Percentiles rank a stretch among this genome's conserved stretches.
Evolutionary conservation across 2,888 invertebrate genomes (phyloP).

Genomic region (Caenorhabditis sinica): DNA sequence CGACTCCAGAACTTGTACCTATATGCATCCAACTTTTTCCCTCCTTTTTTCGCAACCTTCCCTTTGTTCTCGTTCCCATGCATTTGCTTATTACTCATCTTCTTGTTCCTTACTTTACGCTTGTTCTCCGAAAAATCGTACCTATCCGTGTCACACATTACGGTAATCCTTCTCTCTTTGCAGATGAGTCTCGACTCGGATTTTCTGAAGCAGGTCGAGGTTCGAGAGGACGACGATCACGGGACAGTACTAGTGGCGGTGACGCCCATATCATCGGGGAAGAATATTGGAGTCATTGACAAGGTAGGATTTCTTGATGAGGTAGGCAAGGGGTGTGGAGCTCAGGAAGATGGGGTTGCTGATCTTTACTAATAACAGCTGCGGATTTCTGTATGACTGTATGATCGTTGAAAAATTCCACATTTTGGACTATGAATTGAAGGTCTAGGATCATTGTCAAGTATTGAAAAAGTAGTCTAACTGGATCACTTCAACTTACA

Average conservation of each 20-base stretch:
- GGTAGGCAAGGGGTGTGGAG: no score
- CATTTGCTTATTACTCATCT: neutral
- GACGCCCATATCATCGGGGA: conserved; percentile 67
- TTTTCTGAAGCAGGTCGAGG: conserved; percentile 79
- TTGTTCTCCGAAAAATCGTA: conserved; percentile 11
- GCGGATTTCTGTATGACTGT: no score
- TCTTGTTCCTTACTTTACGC: neutral
- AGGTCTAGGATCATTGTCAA: no score
- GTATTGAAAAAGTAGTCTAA: no score
- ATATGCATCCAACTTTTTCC: conserved; percentile 13
- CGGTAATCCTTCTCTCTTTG: neutral
- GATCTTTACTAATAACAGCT: no score
- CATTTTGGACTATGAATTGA: no score
- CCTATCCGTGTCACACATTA: neutral
- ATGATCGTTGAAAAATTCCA: no score
- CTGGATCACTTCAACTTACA: no score
- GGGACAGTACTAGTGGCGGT: conserved; percentile 70
- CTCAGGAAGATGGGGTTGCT: no score
- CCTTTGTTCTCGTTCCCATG: conserved; percentile 9
- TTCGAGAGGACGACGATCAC: conserved; percentile 68
- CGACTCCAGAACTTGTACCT: neutral
- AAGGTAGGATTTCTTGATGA: conserved; percentile 68
- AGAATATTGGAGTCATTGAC: conserved; percentile 80
- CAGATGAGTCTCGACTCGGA: conserved; percentile 80
- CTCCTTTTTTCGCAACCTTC: neutral